Conservation (phyloP, 2,797 vertebrate species). For the Florisuga fusca region DNA sequence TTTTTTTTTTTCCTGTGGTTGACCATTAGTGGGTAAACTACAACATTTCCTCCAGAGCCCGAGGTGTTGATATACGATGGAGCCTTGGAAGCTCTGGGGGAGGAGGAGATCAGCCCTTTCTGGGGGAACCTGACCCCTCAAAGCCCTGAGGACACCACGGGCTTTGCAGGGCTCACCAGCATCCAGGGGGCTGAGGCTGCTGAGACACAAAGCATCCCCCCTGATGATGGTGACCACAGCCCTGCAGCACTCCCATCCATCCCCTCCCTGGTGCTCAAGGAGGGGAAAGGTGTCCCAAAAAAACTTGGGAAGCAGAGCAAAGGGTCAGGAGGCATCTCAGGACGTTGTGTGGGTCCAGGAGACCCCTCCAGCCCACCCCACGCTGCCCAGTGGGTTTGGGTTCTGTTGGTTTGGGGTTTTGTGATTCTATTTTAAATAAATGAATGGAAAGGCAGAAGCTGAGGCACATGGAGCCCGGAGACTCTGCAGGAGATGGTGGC, state of each 20-base stretch:
- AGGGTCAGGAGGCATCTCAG: accelerated
- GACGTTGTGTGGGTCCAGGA: accelerated
- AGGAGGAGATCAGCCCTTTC: background rate
- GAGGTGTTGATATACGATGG: background rate
- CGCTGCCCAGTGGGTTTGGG: accelerated
- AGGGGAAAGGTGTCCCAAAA: background rate
- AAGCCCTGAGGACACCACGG: background rate
- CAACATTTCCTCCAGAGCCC: background rate
- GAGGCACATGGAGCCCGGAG: background rate
- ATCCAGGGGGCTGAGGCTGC: accelerated
- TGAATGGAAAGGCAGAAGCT: background rate
- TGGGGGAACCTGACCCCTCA: no score
- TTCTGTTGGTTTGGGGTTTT: no score
- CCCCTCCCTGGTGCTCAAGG: background rate
- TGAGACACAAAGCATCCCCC: background rate
- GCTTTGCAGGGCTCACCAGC: background rate
- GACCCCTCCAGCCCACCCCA: background rate
- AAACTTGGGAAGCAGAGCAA: background rate
- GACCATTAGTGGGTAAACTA: background rate
- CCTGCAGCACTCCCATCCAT: background rate
- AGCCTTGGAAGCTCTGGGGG: background rate
- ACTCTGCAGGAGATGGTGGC: background rate
- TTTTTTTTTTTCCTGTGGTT: background rate
- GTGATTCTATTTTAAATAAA: background rate
- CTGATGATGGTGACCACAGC: background rate